phyloP scores from a whole-genome alignment of 2,113 vertebrate genomes.

The Cheilinus undulatus region DNA sequence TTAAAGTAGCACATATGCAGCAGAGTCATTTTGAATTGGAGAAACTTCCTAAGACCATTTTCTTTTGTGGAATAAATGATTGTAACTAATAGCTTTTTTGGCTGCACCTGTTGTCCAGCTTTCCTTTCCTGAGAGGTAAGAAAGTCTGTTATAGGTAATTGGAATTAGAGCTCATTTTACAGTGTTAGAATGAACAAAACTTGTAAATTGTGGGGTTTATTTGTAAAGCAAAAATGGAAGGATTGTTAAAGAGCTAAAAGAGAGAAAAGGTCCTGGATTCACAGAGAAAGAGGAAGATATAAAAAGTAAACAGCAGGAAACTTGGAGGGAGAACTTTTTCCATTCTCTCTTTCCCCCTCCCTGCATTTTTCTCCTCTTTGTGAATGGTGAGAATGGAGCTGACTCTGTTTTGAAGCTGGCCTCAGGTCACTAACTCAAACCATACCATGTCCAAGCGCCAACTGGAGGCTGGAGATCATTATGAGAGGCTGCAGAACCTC shows the following conservation, averaged over 20 bases:
- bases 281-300: slow-evolving; percentile 26
- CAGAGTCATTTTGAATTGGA: neutral
- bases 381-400: slow-evolving; percentile 41
- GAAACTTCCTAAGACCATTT: neutral
- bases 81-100: neutral
- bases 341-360: slow-evolving; percentile 18
- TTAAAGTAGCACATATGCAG: neutral
- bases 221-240: slow-evolving; percentile 1
- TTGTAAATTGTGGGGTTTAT: slow-evolving; percentile 1
- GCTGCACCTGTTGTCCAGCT: neutral
- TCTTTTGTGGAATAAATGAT: neutral
- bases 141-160: neutral
- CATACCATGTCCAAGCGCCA: slow-evolving; percentile 49
- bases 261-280: slow-evolving; percentile 12
- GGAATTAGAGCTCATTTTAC: slow-evolving; percentile 1
- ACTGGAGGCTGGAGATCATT: slow-evolving; percentile 47
- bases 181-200: neutral
- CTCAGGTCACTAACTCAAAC: slow-evolving; percentile 60
- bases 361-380: slow-evolving; percentile 42
- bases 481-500: slow-evolving; percentile 39
- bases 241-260: slow-evolving; percentile 9
- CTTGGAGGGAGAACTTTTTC: slow-evolving; percentile 41
- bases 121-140: neutral
- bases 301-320: slow-evolving; percentile 55
- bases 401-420: slow-evolving; percentile 23